These are phyloP conservation scores for Lithobates pipiens DNA, from an alignment of 2,797 vertebrate species.

Conservation along the genomic window DNA sequence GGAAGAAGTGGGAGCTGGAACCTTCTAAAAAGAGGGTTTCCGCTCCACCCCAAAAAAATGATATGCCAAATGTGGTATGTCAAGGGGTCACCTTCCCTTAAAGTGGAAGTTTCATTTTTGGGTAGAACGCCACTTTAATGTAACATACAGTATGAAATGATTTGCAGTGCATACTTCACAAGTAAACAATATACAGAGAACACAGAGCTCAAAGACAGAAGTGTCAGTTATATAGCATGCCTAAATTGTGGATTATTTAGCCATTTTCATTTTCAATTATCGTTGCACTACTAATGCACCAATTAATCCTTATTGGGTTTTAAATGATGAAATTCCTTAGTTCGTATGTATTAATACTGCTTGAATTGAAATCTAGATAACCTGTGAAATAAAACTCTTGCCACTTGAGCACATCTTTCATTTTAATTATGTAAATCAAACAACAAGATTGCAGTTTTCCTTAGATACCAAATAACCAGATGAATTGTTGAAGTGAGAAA, in stretches of 20 bases:
- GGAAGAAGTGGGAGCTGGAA: too few species aligned
- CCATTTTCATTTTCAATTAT: slow-evolving; percentile 47
- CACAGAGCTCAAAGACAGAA: not conserved
- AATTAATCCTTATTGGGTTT: slow-evolving; percentile 48
- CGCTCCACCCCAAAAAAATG: too few species aligned
- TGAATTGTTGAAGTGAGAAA: too few species aligned
- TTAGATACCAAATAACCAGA: too few species aligned
- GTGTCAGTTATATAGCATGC: slow-evolving; percentile 9
- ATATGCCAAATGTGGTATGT: too few species aligned
- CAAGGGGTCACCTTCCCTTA: too few species aligned
- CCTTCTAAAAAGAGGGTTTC: too few species aligned
- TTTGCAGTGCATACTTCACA: not conserved
- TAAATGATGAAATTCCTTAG: slow-evolving; percentile 39
- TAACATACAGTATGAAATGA: not conserved
- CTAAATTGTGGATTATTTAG: slow-evolving; percentile 38
- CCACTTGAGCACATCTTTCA: not conserved
- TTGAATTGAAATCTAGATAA: slow-evolving; percentile 51
- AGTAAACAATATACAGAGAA: not conserved
- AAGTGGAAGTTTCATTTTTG: too few species aligned
- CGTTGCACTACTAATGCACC: slow-evolving; percentile 40
- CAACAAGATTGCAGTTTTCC: slow-evolving; percentile 7
- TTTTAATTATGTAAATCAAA: slow-evolving; percentile 51
- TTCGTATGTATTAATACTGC: slow-evolving; percentile 49
- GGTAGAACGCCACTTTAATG: too few species aligned
- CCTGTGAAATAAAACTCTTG: slow-evolving; percentile 43